These are phyloP conservation scores for Pectinophora gossypiella DNA, from an alignment of 1,140 invertebrate genomes.

Conservation along the genomic window DNA sequence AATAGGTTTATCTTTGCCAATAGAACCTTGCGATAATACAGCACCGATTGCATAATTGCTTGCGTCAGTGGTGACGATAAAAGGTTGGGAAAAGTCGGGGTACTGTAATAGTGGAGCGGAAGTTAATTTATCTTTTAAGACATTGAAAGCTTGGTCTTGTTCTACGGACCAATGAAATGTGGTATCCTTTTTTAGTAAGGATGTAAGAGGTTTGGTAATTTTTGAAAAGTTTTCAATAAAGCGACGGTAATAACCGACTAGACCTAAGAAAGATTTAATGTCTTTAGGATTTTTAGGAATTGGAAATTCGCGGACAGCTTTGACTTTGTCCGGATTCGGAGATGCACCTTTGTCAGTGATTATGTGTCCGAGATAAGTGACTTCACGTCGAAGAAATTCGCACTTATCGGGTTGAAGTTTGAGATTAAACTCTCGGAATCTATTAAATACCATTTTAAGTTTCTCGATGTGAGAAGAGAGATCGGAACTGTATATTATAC, in stretches of 20 bases:
- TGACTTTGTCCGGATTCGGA: constrained; percentile 20
- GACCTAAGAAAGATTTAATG: constrained; percentile 59
- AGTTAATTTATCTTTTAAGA: constrained; percentile 45
- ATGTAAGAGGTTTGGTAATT: constrained; percentile 34
- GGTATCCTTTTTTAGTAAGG: constrained; percentile 27
- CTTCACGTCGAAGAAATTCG: constrained; percentile 32
- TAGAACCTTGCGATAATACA: constrained; percentile 38
- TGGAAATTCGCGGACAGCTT: constrained; percentile 31
- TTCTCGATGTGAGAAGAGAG: neutral
- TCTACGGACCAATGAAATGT: constrained; percentile 24
- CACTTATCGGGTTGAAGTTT: constrained; percentile 19
- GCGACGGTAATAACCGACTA: constrained; percentile 42
- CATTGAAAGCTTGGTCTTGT: constrained; percentile 46
- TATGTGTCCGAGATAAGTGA: constrained; percentile 39
- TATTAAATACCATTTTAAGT: neutral
- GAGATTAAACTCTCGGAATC: constrained; percentile 7
- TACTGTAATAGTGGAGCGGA: constrained; percentile 53
- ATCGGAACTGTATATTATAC: constrained; percentile 20
- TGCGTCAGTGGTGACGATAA: constrained; percentile 58
- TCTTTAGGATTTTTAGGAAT: constrained; percentile 44
- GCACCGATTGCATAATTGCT: constrained; percentile 41
- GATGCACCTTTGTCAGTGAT: constrained; percentile 27
- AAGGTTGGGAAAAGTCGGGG: constrained; percentile 43
- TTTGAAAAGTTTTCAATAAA: constrained; percentile 37
- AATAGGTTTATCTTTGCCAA: constrained; percentile 37